Evolutionary conservation across 1,140 invertebrate genomes (phyloP).

Genomic region (Nymphalis io): DNA sequence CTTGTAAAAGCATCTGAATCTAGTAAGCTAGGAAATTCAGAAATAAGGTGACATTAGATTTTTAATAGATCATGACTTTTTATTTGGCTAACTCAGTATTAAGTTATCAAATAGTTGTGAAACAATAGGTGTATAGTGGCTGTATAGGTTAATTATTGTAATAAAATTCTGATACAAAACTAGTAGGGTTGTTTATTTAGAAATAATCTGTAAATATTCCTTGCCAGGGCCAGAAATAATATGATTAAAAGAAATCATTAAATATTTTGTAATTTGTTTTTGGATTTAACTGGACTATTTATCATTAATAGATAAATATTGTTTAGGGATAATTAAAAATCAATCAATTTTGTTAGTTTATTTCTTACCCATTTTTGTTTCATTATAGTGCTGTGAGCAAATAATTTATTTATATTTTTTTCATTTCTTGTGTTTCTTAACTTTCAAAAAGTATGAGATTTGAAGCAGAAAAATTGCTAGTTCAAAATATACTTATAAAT

Average conservation of each 20-base stretch:
- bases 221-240: conserved; percentile 14
- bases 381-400: background rate
- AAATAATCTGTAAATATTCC: conserved; percentile 44
- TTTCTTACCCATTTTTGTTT: conserved; percentile 28
- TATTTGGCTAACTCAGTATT: conserved; percentile 73
- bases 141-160: conserved; percentile 68
- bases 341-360: conserved; percentile 29
- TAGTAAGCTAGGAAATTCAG: conserved; percentile 63
- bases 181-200: conserved; percentile 75
- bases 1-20: conserved; percentile 60
- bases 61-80: conserved; percentile 61
- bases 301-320: conserved; percentile 15
- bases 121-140: conserved; percentile 59
- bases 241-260: conserved; percentile 12
- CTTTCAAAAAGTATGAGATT: background rate
- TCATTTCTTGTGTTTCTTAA: background rate
- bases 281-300: conserved; percentile 1
- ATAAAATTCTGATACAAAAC: conserved; percentile 47
- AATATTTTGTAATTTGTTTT: conserved; percentile 26
- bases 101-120: conserved; percentile 74
- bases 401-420: background rate
- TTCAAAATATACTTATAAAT: background rate
- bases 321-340: conserved; percentile 30
- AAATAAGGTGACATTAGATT: conserved; percentile 56
- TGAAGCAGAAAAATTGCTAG: background rate